Base-by-base conservation (phyloP, 1,140 invertebrate species). In the Pseudomyrmex dendroicus region DNA sequence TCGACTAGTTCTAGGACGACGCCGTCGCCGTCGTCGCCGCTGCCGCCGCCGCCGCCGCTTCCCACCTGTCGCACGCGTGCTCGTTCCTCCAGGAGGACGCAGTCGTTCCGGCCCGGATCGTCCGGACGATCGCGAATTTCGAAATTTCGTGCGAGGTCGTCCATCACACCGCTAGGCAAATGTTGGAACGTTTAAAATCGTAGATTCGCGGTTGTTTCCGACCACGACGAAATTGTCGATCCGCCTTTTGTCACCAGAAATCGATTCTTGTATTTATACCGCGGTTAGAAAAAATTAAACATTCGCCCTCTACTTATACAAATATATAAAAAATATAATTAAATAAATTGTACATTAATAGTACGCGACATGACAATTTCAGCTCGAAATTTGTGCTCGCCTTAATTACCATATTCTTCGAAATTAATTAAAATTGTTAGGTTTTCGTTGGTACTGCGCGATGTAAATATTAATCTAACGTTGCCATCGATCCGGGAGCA, bases 11-110 rank as follows among this genome's bases (percentile, higher is more conserved):
- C 64, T 76, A 78, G 64, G 66, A 80, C 61, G 84, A 44, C 22
- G 52, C 25, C 88, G 89, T 35, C 35, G 35, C 35, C 35, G 35
- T 35, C 35, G 35, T 35, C 25, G 50, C 17, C 88, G 89, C 89
- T 90, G n/a, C n/a, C 35, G 35, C 35, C 35, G 35, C 7, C 35
- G 35, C 7, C 25, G 50, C 17, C 88, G 89, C 89, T 90, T 90
- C 89, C 89, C 89, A 90, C 82, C 89, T 90, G 89, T 88, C 88
- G 86, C 61, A 48, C 66, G 76, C 66, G 66, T 70, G 76, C 54
- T 48, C 35, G 22, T 46, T 62, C 12, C 66, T 77, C 61, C 46
- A 77, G 73, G 52, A 80, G 73, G 52, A 80, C 61, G 1, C 82
- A 77, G 80, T 62, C 77, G 35, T 61, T 68, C 72, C 20, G 20